Evolutionary conservation across 2,797 vertebrate species (phyloP).

Genomic region (Choloepus didactylus): DNA sequence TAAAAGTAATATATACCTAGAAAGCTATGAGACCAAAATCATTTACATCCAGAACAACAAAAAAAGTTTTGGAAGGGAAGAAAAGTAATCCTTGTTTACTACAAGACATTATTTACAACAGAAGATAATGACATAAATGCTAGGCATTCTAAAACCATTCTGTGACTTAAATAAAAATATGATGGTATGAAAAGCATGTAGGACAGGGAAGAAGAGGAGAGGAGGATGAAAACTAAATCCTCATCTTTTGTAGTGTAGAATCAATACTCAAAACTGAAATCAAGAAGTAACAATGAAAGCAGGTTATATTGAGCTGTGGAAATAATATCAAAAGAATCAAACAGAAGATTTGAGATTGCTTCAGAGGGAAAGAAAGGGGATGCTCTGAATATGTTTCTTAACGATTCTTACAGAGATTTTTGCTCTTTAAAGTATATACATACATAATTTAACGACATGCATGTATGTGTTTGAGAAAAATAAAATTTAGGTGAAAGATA

Average conservation of each 20-base stretch:
- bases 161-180: neutral
- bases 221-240: neutral
- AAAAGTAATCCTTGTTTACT: neutral
- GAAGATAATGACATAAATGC: neutral
- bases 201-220: neutral
- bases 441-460: neutral
- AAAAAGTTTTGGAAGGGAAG: neutral
- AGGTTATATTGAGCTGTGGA: neutral
- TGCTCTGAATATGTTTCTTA: neutral
- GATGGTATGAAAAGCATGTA: too few species aligned
- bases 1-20: neutral
- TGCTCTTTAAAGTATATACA: neutral
- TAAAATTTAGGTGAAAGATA: neutral
- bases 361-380: neutral
- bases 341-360: neutral
- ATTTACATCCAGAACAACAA: too few species aligned
- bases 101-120: neutral
- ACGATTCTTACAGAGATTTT: neutral
- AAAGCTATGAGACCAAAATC: neutral
- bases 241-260: neutral
- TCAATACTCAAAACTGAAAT: neutral
- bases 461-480: conserved; percentile 28
- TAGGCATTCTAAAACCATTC: neutral
- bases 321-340: neutral
- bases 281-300: neutral